phyloP scores from a whole-genome alignment of 2,113 vertebrate genomes.

The Collichthys lucidus region DNA sequence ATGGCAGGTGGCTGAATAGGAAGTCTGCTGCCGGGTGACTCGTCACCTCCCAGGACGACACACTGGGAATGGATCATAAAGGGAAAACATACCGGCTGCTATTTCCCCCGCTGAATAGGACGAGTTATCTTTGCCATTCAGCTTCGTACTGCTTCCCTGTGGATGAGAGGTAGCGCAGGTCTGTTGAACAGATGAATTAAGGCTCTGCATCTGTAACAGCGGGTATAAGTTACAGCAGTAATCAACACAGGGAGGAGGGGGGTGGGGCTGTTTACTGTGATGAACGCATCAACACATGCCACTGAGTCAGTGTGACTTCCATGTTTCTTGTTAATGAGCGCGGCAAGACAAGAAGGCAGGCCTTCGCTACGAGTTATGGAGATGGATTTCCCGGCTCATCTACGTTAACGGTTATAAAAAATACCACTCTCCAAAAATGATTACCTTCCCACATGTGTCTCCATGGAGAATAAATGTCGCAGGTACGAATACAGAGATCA shows the following conservation, averaged over 20 bases:
- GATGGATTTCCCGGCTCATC: slow-evolving; percentile 40
- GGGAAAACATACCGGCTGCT: slow-evolving; percentile 29
- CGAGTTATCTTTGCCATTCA: slow-evolving; percentile 12
- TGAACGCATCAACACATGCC: slow-evolving; percentile 42
- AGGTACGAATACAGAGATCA: background rate
- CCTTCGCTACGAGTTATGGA: slow-evolving; percentile 48
- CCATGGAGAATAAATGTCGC: slow-evolving; percentile 10
- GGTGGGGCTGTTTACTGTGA: slow-evolving; percentile 51
- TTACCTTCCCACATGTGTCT: slow-evolving; percentile 1
- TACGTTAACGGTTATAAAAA: slow-evolving; percentile 40
- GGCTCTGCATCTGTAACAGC: slow-evolving; percentile 35
- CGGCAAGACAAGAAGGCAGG: slow-evolving; percentile 46
- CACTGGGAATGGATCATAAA: slow-evolving; percentile 50
- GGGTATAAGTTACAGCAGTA: slow-evolving; percentile 51
- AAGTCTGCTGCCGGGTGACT: slow-evolving; percentile 24
- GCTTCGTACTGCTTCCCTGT: slow-evolving; percentile 5
- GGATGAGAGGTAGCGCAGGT: background rate
- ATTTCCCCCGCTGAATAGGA: slow-evolving; percentile 25
- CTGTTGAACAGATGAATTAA: slow-evolving; percentile 38
- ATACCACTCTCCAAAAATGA: slow-evolving; percentile 28
- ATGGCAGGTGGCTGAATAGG: slow-evolving; percentile 49
- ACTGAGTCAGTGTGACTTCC: slow-evolving; percentile 22
- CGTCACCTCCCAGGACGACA: slow-evolving; percentile 24
- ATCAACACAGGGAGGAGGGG: slow-evolving; percentile 39
- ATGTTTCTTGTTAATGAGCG: slow-evolving; percentile 68